These are phyloP conservation scores for Antheraea pernyi DNA, from an alignment of 1,140 invertebrate species.

Conservation along the genomic window DNA sequence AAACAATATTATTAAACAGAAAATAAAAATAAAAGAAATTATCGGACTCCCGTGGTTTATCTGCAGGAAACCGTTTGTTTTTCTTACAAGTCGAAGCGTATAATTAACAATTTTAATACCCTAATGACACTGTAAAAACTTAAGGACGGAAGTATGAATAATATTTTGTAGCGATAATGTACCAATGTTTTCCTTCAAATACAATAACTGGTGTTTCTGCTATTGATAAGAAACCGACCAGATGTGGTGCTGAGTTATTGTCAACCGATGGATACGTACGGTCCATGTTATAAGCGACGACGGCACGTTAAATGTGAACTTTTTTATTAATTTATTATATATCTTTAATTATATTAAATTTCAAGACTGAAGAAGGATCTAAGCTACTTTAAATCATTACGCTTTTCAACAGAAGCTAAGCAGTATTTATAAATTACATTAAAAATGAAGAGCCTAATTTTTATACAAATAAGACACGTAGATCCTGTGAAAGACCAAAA, in stretches of 20 bases:
- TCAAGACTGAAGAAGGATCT: no score
- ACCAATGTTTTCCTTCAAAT: constrained; percentile 62
- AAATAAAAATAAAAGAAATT: constrained; percentile 8
- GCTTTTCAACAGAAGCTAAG: no score
- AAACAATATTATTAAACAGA: constrained; percentile 14
- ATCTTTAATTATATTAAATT: no score
- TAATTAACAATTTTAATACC: constrained; percentile 38
- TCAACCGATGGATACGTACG: constrained; percentile 14
- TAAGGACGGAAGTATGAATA: constrained; percentile 61
- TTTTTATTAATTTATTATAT: no score
- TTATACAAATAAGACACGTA: no score
- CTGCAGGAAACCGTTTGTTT: constrained; percentile 39
- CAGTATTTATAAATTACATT: no score
- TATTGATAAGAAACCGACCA: constrained; percentile 61
- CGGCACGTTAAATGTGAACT: no score
- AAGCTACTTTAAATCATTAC: no score
- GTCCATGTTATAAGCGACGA: constrained; percentile 21
- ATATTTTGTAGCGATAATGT: constrained; percentile 45
- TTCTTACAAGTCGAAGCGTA: constrained; percentile 40
- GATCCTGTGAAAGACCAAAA: no score
- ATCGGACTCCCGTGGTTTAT: constrained; percentile 28
- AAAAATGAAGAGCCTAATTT: no score
- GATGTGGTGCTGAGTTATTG: constrained; percentile 47
- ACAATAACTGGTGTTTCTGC: constrained; percentile 58
- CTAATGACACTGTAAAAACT: constrained; percentile 51